These are phyloP conservation scores for Spatulosminthurus flaviceps DNA, from an alignment of 2,888 invertebrate species.

Conservation along the genomic window DNA sequence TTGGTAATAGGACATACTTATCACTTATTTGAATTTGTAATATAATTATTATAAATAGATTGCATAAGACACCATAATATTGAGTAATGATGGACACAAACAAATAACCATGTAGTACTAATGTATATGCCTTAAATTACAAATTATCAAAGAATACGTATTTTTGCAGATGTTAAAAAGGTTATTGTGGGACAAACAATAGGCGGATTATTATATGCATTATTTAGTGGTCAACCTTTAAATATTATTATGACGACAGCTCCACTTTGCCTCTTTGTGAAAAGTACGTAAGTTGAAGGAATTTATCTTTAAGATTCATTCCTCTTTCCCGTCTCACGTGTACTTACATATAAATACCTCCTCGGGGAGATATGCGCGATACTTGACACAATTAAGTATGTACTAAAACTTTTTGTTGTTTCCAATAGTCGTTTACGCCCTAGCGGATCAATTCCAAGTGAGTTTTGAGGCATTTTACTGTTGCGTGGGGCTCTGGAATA, in stretches of 20 bases:
- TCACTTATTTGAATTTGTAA: no score
- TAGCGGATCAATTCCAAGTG: slow-evolving; percentile 69
- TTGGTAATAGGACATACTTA: slow-evolving; percentile 69
- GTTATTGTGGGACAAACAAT: slow-evolving; percentile 70
- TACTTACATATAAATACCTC: no score
- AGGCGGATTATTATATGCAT: slow-evolving; percentile 70
- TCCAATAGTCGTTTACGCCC: slow-evolving; percentile 69
- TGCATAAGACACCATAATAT: no score
- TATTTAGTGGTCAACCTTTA: slow-evolving; percentile 72
- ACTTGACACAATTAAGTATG: no score
- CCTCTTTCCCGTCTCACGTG: no score
- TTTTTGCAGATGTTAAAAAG: slow-evolving; percentile 69
- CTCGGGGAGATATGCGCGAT: no score
- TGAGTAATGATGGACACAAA: no score
- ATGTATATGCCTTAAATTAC: background rate
- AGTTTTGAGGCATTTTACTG: slow-evolving; percentile 72
- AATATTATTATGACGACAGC: slow-evolving; percentile 72
- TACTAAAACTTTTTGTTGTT: background rate
- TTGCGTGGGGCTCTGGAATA: slow-evolving; percentile 71
- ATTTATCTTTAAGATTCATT: background rate
- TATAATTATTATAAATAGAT: no score
- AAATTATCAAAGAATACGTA: no score
- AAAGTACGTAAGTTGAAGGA: slow-evolving; percentile 65
- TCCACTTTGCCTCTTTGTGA: slow-evolving; percentile 72
- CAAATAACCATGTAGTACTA: no score